A percentile compares a stretch with the other conserved stretches of the same genome.
Evolutionary conservation across 2,888 invertebrate species (phyloP).

Genomic region (Nebria brevicollis): DNA sequence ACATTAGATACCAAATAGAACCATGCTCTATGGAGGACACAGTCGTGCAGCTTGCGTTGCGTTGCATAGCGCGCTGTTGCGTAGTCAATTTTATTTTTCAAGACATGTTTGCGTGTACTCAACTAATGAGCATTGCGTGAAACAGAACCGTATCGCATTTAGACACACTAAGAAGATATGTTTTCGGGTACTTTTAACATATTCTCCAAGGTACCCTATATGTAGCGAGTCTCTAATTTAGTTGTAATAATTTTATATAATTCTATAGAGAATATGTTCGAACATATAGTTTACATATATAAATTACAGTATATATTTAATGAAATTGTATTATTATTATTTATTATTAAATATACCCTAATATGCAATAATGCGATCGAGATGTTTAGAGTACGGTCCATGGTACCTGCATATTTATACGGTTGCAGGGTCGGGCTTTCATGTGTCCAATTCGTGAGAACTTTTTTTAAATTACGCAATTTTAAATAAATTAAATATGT

Average conservation of each 20-base stretch:
- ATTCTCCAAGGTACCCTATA: no score
- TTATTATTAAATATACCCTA: not conserved
- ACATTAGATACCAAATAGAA: not conserved
- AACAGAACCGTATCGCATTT: not conserved
- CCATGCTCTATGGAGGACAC: not conserved
- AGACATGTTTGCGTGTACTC: not conserved
- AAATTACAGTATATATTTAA: no score
- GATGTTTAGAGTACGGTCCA: not conserved
- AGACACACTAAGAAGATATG: not conserved
- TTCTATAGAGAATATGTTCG: no score
- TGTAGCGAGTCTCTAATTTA: no score
- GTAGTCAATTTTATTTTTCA: not conserved
- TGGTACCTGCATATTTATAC: not conserved
- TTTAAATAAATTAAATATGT: constrained; percentile 1
- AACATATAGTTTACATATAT: no score
- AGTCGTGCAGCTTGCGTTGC: not conserved
- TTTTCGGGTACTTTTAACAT: no score
- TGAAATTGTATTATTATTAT: no score
- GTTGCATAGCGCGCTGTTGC: not conserved
- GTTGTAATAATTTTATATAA: no score
- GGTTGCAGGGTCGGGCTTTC: not conserved
- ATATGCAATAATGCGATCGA: not conserved
- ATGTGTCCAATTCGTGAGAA: not conserved
- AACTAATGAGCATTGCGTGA: not conserved
- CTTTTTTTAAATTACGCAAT: not conserved